A percentile compares a stretch with the other conserved stretches of the same genome.
These are phyloP conservation scores for Artemia franciscana DNA, from an alignment of 1,140 invertebrate genomes.

Conservation along the genomic window DNA sequence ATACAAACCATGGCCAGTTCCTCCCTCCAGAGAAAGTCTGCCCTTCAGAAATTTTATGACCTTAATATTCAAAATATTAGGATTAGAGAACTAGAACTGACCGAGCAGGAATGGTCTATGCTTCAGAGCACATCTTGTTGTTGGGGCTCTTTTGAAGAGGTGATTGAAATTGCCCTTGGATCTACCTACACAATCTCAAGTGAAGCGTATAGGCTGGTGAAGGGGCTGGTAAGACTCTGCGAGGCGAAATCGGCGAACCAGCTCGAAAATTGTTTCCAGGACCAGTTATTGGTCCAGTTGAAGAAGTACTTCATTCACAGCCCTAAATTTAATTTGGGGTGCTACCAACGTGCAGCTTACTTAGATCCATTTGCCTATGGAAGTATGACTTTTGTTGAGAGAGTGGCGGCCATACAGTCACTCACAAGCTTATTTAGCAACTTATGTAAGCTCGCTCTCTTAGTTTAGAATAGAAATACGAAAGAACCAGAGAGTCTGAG, in stretches of 20 bases:
- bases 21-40: not conserved
- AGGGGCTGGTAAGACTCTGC: not conserved
- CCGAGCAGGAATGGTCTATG: not conserved
- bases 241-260: not conserved
- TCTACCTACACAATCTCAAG: not conserved
- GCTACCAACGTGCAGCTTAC: too few species aligned
- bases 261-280: too few species aligned
- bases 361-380: too few species aligned
- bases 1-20: not conserved
- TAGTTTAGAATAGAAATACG: too few species aligned
- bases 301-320: too few species aligned
- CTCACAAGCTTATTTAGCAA: too few species aligned
- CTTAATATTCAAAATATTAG: not conserved
- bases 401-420: too few species aligned
- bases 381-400: too few species aligned
- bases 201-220: not conserved
- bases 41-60: not conserved
- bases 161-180: not conserved
- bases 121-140: not conserved
- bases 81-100: not conserved
- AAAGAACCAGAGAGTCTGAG: too few species aligned
- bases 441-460: too few species aligned
- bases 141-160: not conserved
- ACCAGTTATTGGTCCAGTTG: too few species aligned
- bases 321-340: too few species aligned